Conservation (phyloP, 1,140 invertebrate genomes). For the Drosophila willistoni region DNA sequence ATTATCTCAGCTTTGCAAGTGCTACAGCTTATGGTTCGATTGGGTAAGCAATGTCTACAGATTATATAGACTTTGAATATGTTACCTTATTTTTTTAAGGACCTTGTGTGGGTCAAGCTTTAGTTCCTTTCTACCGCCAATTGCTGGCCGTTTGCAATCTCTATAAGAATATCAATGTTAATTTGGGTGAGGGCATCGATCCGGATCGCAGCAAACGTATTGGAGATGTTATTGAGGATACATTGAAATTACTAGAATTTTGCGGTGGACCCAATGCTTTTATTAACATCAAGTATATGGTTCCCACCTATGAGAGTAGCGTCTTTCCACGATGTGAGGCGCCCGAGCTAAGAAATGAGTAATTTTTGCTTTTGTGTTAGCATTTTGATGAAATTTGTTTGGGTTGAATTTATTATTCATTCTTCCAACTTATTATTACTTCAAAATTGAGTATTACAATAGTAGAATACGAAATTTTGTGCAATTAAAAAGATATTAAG, state of each 20-base stretch:
- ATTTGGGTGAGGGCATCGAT: conserved; percentile 90
- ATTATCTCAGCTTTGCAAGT: conserved; percentile 91
- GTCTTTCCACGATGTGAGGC: conserved; percentile 83
- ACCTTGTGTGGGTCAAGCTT: conserved; percentile 88
- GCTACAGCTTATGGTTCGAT: conserved; percentile 90
- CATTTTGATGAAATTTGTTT: neutral
- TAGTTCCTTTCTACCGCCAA: conserved; percentile 97
- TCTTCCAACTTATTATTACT: neutral
- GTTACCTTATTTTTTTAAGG: conserved; percentile 30
- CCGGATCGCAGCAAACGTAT: conserved; percentile 92
- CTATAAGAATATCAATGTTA: conserved; percentile 94
- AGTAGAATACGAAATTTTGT: conserved; percentile 3
- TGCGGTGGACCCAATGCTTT: conserved; percentile 97
- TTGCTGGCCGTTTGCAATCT: conserved; percentile 95
- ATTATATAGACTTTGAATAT: neutral
- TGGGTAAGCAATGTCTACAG: conserved; percentile 83
- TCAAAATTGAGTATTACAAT: conserved; percentile 1
- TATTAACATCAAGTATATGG: conserved; percentile 98
- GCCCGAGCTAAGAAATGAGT: conserved; percentile 84
- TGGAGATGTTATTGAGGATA: conserved; percentile 95
- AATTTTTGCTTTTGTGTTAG: neutral
- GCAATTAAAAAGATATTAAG: neutral
- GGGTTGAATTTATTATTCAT: neutral
- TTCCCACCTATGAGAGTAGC: conserved; percentile 98
- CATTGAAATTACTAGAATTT: conserved; percentile 93